Evolutionary conservation across 2,113 vertebrate genomes (phyloP).

Genomic region (Menidia beryllina): DNA sequence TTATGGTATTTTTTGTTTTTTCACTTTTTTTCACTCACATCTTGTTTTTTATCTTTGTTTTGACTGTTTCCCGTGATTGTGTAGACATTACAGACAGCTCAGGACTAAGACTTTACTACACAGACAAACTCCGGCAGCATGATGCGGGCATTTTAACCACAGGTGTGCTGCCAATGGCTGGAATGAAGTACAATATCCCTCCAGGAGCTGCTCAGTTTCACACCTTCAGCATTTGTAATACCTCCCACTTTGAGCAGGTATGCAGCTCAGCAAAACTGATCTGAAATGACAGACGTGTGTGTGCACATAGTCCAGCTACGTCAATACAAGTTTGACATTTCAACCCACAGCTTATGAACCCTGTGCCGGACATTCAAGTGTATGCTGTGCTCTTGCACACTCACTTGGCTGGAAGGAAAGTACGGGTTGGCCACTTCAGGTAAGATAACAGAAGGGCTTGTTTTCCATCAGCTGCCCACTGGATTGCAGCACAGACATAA

Average conservation of each 20-base stretch:
- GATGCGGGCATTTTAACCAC: constrained; percentile 80
- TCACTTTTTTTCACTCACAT: background rate
- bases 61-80: background rate
- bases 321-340: background rate
- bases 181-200: constrained; percentile 78
- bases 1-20: background rate
- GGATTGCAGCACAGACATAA: background rate
- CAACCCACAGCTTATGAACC: constrained; percentile 70
- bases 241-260: constrained; percentile 81
- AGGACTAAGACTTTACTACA: constrained; percentile 82
- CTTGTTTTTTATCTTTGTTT: background rate
- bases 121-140: constrained; percentile 66
- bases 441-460: constrained; percentile 45
- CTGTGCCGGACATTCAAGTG: constrained; percentile 78
- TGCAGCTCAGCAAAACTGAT: background rate
- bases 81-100: constrained; percentile 83
- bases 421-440: constrained; percentile 83
- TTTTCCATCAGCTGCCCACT: background rate
- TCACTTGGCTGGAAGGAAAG: constrained; percentile 81
- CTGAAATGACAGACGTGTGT: background rate
- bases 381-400: constrained; percentile 84
- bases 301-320: background rate
- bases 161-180: constrained; percentile 47
- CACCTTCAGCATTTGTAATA: constrained; percentile 83
- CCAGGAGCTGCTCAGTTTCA: constrained; percentile 79